Conservation (phyloP, 2,113 vertebrate genomes). For the Psittacara wagleri region DNA sequence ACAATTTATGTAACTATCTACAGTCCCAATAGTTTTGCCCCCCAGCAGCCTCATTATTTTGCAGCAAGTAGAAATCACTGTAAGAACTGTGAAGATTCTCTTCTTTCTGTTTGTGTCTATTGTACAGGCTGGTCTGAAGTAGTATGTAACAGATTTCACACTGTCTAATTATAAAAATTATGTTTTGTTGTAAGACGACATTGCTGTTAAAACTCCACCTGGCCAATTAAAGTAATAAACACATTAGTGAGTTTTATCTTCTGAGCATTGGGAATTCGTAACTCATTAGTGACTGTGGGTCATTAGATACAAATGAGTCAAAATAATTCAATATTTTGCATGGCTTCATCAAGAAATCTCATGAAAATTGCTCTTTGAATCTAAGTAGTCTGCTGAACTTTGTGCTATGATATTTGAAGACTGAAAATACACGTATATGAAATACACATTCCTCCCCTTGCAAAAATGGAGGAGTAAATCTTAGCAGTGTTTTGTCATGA, state of each 20-base stretch:
- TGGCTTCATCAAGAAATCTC: not conserved
- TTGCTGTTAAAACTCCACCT: not conserved
- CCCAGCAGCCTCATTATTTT: not conserved
- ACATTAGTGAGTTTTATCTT: not conserved
- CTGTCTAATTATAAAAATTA: not conserved
- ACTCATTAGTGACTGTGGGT: not conserved
- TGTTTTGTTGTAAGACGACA: not conserved
- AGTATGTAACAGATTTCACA: not conserved
- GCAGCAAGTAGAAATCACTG: not conserved
- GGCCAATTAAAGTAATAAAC: not conserved
- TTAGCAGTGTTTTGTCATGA: slow-evolving; percentile 48
- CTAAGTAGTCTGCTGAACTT: not conserved
- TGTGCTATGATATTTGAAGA: slow-evolving; percentile 10
- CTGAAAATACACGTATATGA: not conserved
- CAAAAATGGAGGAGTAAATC: slow-evolving; percentile 28
- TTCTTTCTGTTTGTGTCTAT: not conserved
- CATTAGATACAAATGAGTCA: not conserved
- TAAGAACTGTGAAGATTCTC: not conserved
- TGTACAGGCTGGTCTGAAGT: not conserved
- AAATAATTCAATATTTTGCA: not conserved
- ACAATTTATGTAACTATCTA: not conserved
- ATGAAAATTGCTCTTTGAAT: not conserved
- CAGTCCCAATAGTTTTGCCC: not conserved
- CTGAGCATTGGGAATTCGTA: not conserved
- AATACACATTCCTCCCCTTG: not conserved